Conservation (phyloP, 2,888 invertebrate species). For the Selenia dentaria region DNA sequence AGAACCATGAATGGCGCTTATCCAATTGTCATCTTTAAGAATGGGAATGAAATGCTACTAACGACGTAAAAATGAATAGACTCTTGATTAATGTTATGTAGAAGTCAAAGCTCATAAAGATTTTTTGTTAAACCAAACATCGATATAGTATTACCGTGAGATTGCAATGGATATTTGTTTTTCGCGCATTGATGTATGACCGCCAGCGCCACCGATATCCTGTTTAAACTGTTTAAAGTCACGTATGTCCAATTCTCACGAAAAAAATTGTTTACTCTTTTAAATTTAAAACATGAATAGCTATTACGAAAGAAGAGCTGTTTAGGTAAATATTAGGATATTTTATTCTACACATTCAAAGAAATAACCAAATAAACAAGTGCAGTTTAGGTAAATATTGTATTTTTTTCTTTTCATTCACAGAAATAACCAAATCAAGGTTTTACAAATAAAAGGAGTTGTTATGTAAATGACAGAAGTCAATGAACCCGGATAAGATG, state of each 20-base stretch:
- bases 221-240: conserved; percentile 44
- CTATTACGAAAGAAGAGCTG: conserved; percentile 37
- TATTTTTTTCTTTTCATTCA: conserved; percentile 7
- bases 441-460: conserved; percentile 20
- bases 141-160: conserved; percentile 49
- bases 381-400: conserved; percentile 5
- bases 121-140: conserved; percentile 8
- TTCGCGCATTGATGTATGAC: conserved; percentile 56
- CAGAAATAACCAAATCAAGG: conserved; percentile 16
- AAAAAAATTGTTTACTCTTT: conserved; percentile 7
- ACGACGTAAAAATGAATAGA: not conserved
- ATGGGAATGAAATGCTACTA: not conserved
- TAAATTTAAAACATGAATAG: not conserved
- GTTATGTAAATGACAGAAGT: conserved; percentile 26
- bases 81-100: not conserved
- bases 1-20: not conserved
- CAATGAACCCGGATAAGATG: conserved; percentile 26
- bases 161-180: conserved; percentile 53
- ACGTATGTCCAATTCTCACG: conserved; percentile 18
- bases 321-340: too few species aligned
- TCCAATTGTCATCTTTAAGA: not conserved
- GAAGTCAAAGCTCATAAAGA: conserved; percentile 10
- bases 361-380: too few species aligned
- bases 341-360: too few species aligned
- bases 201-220: conserved; percentile 47